phyloP scores from a whole-genome alignment of 2,797 vertebrate species.

The Hydrolagus colliei region DNA sequence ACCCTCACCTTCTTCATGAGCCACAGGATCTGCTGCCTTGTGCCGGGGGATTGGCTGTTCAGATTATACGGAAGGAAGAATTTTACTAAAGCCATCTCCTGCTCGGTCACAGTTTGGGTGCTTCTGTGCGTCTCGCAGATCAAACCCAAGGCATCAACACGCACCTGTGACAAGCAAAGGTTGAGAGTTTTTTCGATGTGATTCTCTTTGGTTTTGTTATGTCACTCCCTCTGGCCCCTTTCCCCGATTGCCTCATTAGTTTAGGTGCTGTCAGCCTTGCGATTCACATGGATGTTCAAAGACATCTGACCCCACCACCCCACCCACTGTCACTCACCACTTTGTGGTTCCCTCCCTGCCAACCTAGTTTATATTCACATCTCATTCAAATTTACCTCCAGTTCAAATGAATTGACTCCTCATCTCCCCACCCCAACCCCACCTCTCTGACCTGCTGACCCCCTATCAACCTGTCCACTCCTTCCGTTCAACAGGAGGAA shows the following conservation, averaged over 20 bases:
- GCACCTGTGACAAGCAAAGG: constrained; percentile 59
- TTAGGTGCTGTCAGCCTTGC: too few species aligned
- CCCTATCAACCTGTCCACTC: too few species aligned
- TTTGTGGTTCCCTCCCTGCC: too few species aligned
- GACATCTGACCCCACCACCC: too few species aligned
- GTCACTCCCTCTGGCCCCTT: background rate
- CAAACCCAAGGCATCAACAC: constrained; percentile 82
- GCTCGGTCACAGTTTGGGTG: constrained; percentile 70
- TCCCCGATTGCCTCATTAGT: background rate
- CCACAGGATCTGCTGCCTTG: constrained; percentile 77
- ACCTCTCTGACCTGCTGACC: too few species aligned
- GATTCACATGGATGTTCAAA: too few species aligned
- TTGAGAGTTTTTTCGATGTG: background rate
- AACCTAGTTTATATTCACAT: too few species aligned
- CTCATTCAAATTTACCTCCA: too few species aligned
- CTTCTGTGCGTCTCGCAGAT: constrained; percentile 86
- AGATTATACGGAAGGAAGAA: constrained; percentile 79
- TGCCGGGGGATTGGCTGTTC: constrained; percentile 79
- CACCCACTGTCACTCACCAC: too few species aligned
- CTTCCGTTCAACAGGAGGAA: too few species aligned
- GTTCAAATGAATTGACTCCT: too few species aligned
- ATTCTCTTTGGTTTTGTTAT: background rate
- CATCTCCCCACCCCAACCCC: too few species aligned
- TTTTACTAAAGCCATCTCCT: constrained; percentile 74
- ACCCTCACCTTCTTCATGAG: constrained; percentile 80